phyloP scores from a whole-genome alignment of 1,140 invertebrate genomes.

The Megathymus violae region DNA sequence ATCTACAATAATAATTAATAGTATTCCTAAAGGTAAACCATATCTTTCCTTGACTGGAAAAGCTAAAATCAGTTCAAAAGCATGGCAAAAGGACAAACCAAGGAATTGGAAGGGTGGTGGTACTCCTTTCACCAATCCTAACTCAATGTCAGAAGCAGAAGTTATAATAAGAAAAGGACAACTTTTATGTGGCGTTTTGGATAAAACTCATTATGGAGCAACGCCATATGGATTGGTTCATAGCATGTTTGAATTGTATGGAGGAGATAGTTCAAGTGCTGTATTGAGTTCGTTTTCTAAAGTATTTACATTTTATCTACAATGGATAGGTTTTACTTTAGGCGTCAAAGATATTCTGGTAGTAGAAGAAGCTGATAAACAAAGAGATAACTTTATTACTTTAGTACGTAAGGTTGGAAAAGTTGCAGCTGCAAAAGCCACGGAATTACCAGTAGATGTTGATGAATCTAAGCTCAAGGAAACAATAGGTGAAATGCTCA shows the following conservation, averaged over 20 bases:
- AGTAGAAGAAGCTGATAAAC: conserved; percentile 87
- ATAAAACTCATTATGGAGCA: conserved; percentile 98
- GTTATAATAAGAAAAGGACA: conserved; percentile 96
- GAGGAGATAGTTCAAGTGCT: conserved; percentile 91
- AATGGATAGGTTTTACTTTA: conserved; percentile 96
- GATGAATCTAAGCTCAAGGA: conserved; percentile 84
- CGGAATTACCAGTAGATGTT: conserved; percentile 87
- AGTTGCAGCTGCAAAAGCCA: conserved; percentile 87
- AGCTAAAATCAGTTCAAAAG: conserved; percentile 93
- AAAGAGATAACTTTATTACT: conserved; percentile 89
- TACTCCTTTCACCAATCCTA: conserved; percentile 82
- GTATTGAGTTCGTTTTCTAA: conserved; percentile 95
- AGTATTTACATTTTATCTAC: conserved; percentile 95
- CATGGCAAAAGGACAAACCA: conserved; percentile 87
- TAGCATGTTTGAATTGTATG: conserved; percentile 97
- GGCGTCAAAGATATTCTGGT: conserved; percentile 98
- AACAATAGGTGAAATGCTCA: conserved; percentile 89
- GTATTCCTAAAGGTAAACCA: conserved; percentile 90
- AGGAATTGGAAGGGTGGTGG: conserved; percentile 87
- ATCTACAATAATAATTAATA: conserved; percentile 94
- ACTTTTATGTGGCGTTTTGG: conserved; percentile 96
- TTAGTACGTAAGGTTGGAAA: conserved; percentile 87
- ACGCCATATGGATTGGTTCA: conserved; percentile 97
- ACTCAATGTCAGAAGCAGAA: conserved; percentile 94
- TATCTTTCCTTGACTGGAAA: conserved; percentile 91